A percentile compares a stretch with the other conserved stretches of the same genome.
Conservation (phyloP, 2,113 vertebrate species). For the Phaethornis superciliosus region DNA sequence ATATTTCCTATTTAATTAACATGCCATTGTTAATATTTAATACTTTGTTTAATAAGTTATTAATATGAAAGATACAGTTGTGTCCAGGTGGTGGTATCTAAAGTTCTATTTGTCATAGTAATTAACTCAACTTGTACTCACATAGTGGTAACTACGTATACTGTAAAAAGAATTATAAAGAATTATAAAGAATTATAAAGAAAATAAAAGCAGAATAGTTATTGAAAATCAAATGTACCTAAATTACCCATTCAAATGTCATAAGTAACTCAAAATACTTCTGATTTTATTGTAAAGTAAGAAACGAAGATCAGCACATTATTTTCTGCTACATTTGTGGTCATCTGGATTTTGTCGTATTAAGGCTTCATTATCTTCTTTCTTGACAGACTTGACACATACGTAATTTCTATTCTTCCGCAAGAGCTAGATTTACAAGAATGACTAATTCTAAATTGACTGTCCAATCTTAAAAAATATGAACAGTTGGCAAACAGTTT, state of each 20-base stretch:
- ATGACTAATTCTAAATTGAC: background rate
- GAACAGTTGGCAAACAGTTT: background rate
- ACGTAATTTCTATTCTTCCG: background rate
- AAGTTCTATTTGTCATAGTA: background rate
- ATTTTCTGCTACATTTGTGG: background rate
- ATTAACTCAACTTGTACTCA: background rate
- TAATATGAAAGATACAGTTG: background rate
- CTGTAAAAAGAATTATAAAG: background rate
- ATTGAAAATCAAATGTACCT: background rate
- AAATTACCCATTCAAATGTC: background rate
- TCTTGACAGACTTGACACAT: background rate
- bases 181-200: background rate
- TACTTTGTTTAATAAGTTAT: too few relatives aligned
- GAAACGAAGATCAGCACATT: background rate
- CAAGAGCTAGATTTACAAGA: background rate
- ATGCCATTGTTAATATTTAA: too few relatives aligned
- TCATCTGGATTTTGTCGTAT: background rate
- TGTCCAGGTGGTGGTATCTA: background rate
- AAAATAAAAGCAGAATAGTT: background rate
- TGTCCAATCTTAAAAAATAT: background rate
- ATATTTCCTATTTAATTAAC: too few relatives aligned
- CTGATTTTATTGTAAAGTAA: background rate
- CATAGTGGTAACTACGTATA: background rate
- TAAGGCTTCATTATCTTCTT: background rate
- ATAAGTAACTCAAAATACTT: background rate